Evolutionary conservation across 2,113 vertebrate genomes (phyloP).

Genomic region (Chloropsis hardwickii): DNA sequence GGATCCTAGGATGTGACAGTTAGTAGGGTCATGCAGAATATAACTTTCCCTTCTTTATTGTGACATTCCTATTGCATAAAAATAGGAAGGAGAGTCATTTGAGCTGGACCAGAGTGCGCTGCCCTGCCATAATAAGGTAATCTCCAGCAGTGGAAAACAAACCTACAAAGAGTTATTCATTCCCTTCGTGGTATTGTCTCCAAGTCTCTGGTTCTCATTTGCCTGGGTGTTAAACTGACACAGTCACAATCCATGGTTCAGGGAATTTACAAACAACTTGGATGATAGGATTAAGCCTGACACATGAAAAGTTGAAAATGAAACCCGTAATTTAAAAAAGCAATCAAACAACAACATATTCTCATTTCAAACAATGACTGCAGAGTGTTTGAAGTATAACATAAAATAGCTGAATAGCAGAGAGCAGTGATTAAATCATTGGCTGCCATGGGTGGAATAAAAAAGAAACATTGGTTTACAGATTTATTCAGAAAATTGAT

Average conservation of each 20-base stretch:
- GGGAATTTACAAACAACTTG: neutral
- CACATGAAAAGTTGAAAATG: neutral
- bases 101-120: neutral
- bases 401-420: neutral
- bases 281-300: neutral
- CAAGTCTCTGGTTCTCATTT: neutral
- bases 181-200: neutral
- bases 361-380: neutral
- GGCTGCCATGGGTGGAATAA: neutral
- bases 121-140: neutral
- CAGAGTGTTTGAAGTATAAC: neutral
- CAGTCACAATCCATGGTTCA: neutral
- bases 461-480: neutral
- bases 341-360: neutral
- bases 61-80: neutral
- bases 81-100: neutral
- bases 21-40: neutral
- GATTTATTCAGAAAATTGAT: neutral
- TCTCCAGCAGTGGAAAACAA: neutral
- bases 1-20: conserved; percentile 38
- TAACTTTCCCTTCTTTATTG: conserved; percentile 22
- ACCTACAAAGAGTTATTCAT: neutral
- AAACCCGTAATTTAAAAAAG: neutral
- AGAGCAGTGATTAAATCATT: neutral
- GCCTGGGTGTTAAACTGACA: neutral